Evolutionary conservation across 92 coral and sea anemone species (phyloP).

Genomic region (Heteractis magnifica): DNA sequence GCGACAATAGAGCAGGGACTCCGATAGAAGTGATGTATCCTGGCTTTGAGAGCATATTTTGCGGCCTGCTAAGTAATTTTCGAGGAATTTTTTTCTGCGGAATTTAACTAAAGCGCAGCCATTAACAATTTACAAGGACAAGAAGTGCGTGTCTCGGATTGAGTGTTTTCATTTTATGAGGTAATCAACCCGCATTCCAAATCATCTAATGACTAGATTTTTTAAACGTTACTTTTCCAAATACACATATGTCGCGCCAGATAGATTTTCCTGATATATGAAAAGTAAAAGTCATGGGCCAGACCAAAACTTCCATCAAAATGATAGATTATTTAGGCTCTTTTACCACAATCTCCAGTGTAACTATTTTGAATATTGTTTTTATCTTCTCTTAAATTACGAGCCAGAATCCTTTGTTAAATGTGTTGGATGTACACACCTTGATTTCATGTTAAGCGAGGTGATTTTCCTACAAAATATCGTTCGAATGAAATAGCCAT

Average conservation of each 20-base stretch:
- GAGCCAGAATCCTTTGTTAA: neutral
- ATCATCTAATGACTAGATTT: constrained; percentile 67
- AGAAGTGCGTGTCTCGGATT: constrained; percentile 51
- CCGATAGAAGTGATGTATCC: neutral
- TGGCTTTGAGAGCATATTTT: constrained; percentile 6
- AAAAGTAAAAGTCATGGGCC: constrained; percentile 12
- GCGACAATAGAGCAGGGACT: neutral
- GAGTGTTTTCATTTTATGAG: constrained; percentile 65
- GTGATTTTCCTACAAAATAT: constrained; percentile 13
- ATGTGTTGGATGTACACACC: constrained; percentile 16
- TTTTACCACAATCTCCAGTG: neutral
- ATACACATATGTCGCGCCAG: constrained; percentile 31
- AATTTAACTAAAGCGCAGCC: constrained; percentile 80
- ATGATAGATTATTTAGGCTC: neutral
- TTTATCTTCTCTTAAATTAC: neutral
- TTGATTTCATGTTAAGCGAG: constrained; percentile 1
- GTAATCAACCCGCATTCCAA: constrained; percentile 75
- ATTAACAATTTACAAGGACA: constrained; percentile 71
- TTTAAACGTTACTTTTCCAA: constrained; percentile 49
- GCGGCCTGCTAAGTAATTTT: constrained; percentile 11
- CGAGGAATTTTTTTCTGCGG: constrained; percentile 42
- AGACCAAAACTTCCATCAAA: neutral
- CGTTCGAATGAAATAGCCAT: neutral
- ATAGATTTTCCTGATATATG: constrained; percentile 26
- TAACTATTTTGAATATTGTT: neutral